Base-by-base conservation (phyloP, 2,113 vertebrate genomes). In the Nycticorax nycticorax region DNA sequence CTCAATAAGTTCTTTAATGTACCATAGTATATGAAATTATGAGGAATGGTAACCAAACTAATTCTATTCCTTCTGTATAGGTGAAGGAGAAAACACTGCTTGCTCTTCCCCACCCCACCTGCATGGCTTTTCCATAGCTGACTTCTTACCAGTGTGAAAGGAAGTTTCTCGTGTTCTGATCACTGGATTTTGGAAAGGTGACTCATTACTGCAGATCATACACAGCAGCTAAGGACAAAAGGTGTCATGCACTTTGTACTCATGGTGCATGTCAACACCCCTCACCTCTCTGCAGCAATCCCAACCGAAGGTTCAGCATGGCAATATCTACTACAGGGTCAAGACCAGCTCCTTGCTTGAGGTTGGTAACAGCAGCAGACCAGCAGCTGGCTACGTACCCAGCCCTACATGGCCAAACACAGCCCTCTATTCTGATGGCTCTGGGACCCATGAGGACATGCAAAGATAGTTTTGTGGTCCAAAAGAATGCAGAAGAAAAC, bases 21-120 rank as follows among this genome's bases (percentile, higher is more conserved):
- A 10, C 20, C 19, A 33, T 8, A 63, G 24, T 3, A 45, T 47
- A 26, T 5, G 20, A 57, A 26, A 37, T 16, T 8, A 52, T 73
- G 37, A 91, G 22, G 33, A 80, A 39, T 0, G 0, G 28, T 8
- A 80, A 62, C 21, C 41, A 94, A 71, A 75, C 17, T 9, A 53
- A 52, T 66, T 45, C 19, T 74, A 19, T 63, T 50, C 30, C 59
- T 66, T 53, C 45, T 9, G 10, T 15, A 60, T 39, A 28, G 0
- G 3, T 17, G 23, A 79, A 59, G 18, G n/a, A 77, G 35, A 81
- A 39, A 9, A 30, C 0, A 0, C 33, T 48, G 21, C n/a, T 67
- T 75, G 18, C 7, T 67, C 55, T 45, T 71, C 22, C 10, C 15
- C 45, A 23, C 16, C 33, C 14, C 16, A 23, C 8, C 17, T 24